Evolutionary conservation across 1,140 invertebrate genomes (phyloP).

Genomic region (Drosophila littoralis): DNA sequence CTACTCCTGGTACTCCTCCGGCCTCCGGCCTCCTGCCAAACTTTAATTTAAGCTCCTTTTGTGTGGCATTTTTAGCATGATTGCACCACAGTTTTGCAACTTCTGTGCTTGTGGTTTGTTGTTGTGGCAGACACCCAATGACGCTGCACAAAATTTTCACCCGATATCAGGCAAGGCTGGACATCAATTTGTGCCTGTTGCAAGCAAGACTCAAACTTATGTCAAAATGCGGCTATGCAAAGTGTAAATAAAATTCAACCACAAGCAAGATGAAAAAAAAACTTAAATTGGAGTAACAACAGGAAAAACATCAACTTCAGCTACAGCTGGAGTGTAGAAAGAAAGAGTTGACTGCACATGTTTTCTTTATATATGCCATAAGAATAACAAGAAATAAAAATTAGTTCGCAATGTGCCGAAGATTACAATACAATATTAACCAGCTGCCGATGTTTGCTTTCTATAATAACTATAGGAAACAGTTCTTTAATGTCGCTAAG

Average conservation of each 20-base stretch:
- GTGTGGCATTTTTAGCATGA: conserved; percentile 62
- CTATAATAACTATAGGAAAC: no score
- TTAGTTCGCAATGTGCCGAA: no score
- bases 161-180: conserved; percentile 14
- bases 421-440: no score
- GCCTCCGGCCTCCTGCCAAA: conserved; percentile 22
- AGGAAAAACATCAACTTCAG: conserved; percentile 30
- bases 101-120: conserved; percentile 47
- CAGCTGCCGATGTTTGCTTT: no score
- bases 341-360: not conserved
- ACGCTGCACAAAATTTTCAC: conserved; percentile 59
- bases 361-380: not conserved
- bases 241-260: conserved; percentile 50
- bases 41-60: conserved; percentile 59
- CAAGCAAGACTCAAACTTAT: conserved; percentile 24
- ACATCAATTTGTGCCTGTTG: conserved; percentile 11
- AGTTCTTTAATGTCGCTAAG: no score
- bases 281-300: conserved; percentile 63
- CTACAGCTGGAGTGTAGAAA: not conserved
- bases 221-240: conserved; percentile 53
- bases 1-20: not conserved
- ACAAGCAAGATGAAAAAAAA: conserved; percentile 50
- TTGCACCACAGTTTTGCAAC: conserved; percentile 58
- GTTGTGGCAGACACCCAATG: conserved; percentile 56
- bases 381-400: not conserved